phyloP scores from a whole-genome alignment of 1,140 invertebrate species.

The Drosophila ogumai region DNA sequence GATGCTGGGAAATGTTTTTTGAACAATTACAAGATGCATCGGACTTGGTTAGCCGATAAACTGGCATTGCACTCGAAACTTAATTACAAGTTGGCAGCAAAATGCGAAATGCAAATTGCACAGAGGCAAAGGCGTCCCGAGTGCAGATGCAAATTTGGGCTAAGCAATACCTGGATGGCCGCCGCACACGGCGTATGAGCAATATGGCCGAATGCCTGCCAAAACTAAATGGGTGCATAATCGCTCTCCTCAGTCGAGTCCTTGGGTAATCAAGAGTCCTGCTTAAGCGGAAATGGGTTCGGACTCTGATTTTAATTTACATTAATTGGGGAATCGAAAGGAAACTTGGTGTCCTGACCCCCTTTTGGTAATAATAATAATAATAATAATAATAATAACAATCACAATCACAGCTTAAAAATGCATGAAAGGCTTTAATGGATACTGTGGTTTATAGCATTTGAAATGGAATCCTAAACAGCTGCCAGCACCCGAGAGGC shows the following conservation, averaged over 20 bases:
- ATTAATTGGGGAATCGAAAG: constrained; percentile 57
- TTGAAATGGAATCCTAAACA: not conserved
- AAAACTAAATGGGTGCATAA: constrained; percentile 56
- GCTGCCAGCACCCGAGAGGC: constrained; percentile 7
- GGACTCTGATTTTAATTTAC: constrained; percentile 75
- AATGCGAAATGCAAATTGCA: constrained; percentile 57
- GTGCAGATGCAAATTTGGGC: constrained; percentile 12
- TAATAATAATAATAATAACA: constrained; percentile 1
- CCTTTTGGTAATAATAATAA: not conserved
- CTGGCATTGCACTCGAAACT: constrained; percentile 75
- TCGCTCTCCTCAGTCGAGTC: not conserved
- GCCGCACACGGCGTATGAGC: constrained; percentile 71
- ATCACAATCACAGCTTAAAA: constrained; percentile 37
- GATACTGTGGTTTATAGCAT: not conserved
- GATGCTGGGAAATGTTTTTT: constrained; percentile 11
- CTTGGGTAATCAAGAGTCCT: constrained; percentile 77
- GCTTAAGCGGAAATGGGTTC: constrained; percentile 78
- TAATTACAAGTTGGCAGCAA: constrained; percentile 68
- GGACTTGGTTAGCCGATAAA: constrained; percentile 66
- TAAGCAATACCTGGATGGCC: constrained; percentile 54
- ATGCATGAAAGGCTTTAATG: constrained; percentile 51
- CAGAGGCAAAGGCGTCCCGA: not conserved
- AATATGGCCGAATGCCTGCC: constrained; percentile 56
- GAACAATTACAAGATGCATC: constrained; percentile 33
- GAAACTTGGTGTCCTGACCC: constrained; percentile 9